A percentile compares a stretch with the other conserved stretches of the same genome.
Conservation (phyloP, 1,140 invertebrate species). For the Drosophila santomea region DNA sequence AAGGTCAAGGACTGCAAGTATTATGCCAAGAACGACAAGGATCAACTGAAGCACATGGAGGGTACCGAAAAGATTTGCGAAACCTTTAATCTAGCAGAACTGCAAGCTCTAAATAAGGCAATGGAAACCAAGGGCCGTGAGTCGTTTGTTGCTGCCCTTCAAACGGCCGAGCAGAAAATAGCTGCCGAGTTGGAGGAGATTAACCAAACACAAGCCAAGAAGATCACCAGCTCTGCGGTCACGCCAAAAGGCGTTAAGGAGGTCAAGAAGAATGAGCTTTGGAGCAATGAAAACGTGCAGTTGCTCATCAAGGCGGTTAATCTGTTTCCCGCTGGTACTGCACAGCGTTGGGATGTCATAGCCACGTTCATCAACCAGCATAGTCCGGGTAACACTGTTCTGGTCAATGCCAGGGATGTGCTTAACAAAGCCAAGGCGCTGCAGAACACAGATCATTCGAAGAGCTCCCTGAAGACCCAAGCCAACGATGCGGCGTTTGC, state of each 20-base stretch:
- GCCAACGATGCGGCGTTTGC: conserved; percentile 97
- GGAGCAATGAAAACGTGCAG: conserved; percentile 93
- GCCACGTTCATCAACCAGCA: conserved; percentile 98
- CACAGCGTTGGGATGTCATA: conserved; percentile 97
- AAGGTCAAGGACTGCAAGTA: conserved; percentile 95
- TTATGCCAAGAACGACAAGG: conserved; percentile 90
- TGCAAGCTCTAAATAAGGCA: conserved; percentile 91
- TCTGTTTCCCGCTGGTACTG: conserved; percentile 97
- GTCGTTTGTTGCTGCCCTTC: conserved; percentile 88
- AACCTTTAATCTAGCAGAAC: conserved; percentile 88
- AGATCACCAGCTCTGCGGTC: conserved; percentile 22
- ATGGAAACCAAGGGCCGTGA: conserved; percentile 88
- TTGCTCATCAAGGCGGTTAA: conserved; percentile 98
- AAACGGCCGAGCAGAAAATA: conserved; percentile 90
- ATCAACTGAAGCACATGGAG: conserved; percentile 93
- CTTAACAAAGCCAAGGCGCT: conserved; percentile 97
- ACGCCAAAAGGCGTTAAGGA: conserved; percentile 83
- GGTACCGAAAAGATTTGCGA: conserved; percentile 96
- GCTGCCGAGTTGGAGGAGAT: conserved; percentile 89
- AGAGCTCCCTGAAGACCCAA: conserved; percentile 92
- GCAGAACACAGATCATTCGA: conserved; percentile 95
- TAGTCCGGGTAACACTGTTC: conserved; percentile 85
- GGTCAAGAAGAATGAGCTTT: conserved; percentile 86
- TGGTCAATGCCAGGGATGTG: conserved; percentile 95
- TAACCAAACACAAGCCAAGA: conserved; percentile 76